Percentiles rank a stretch among this genome's conserved stretches.
These are phyloP conservation scores for Camptogramma bilineatum DNA, from an alignment of 2,888 invertebrate species.

Conservation along the genomic window DNA sequence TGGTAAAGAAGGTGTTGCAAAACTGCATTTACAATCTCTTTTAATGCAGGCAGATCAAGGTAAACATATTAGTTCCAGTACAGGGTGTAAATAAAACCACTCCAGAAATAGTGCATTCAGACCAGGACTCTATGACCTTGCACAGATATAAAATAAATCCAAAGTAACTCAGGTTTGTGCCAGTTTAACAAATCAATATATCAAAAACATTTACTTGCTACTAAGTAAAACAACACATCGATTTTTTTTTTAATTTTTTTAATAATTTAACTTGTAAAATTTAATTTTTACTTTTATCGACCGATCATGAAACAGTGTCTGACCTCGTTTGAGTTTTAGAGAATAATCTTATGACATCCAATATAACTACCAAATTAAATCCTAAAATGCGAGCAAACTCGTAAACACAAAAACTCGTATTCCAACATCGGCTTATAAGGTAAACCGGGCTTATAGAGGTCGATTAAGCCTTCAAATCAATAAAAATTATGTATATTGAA, in stretches of 20 bases:
- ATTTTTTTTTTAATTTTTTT: too few relatives aligned
- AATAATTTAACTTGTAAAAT: too few relatives aligned
- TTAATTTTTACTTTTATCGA: too few relatives aligned
- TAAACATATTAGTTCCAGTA: constrained; percentile 18
- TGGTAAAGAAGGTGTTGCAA: constrained; percentile 2
- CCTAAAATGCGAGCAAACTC: constrained; percentile 8
- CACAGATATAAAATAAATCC: too few relatives aligned
- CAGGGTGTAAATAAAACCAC: background rate
- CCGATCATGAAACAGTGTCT: too few relatives aligned
- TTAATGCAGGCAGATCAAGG: constrained; percentile 22
- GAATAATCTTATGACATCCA: background rate
- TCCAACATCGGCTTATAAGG: background rate
- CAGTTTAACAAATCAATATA: too few relatives aligned
- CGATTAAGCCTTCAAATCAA: constrained; percentile 3
- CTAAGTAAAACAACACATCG: too few relatives aligned
- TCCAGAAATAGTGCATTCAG: background rate
- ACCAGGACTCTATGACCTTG: background rate
- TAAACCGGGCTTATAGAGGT: constrained; percentile 1
- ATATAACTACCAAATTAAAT: constrained; percentile 2
- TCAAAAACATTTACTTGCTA: too few relatives aligned
- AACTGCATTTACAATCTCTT: constrained; percentile 29
- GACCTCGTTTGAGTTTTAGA: background rate
- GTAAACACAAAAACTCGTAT: background rate
- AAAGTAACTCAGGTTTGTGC: too few relatives aligned
- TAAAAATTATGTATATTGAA: background rate